Evolutionary conservation across 2,113 vertebrate genomes (phyloP), one percentile per base, ranked within the genome.

Genomic region (Gadus chalcogrammus): DNA sequence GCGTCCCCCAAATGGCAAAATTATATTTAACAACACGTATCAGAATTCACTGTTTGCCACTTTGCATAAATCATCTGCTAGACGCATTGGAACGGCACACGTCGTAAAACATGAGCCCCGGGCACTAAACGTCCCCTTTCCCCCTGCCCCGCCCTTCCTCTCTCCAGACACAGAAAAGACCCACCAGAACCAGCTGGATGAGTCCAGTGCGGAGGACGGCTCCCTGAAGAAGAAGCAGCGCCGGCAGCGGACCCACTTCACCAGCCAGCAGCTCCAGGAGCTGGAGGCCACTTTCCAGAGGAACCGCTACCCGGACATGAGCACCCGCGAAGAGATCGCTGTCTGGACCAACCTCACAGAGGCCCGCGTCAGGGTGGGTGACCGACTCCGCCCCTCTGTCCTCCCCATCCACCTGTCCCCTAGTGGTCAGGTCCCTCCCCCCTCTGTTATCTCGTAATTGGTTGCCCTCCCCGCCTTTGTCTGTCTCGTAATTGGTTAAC

Each of bases 291-390:
- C 97, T 70, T 99, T 99, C 85, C 97, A 99, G 88, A 92, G 96
- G 79, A 99, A 99, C 90, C 95, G 97, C 58, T 99, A 98, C 81
- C 97, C 97, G 0, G 97, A 99, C 85, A 99, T 99, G 97, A 98
- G 95, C 88, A 99, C 97, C 62, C 91, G 97, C 65, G 97, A 99
- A 85, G 97, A 99, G 89, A 99, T 99, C 7, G 97, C 97, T 0
- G 97, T 99, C 83, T 99, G 97, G 97, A 99, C 97, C 89, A 98
- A 98, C 88, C 92, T 99, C 75, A 99, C 97, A 0, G 97, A 99
- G 88, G 97, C 97, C 56, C 92, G 97, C 85, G 97, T 99, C 79
- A 90, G 97, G 95, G 97, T 99, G 92, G 62, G 93, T 84, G 72
- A 16, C 55, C 55, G 1, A 16, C 55, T 3, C 55, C 55, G 15